Evolutionary conservation across 1,140 invertebrate genomes (phyloP).

Genomic region (Apocrypta bakeri): DNA sequence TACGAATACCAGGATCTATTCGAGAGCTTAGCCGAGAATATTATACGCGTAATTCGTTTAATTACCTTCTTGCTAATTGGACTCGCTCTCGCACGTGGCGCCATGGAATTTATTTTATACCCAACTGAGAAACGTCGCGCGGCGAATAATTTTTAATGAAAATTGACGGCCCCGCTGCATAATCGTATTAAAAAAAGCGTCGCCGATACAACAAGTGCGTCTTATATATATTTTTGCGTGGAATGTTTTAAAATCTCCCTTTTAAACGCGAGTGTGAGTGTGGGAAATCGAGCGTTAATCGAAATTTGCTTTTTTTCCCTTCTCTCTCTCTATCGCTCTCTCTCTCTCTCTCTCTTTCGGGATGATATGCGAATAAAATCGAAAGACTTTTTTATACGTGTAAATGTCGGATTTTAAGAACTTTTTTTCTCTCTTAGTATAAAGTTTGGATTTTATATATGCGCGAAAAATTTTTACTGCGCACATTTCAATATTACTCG

Average conservation of each 20-base stretch:
- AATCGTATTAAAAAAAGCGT: not conserved
- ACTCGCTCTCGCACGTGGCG: constrained; percentile 65
- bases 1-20: constrained; percentile 61
- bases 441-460: constrained; percentile 13
- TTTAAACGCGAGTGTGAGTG: not conserved
- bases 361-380: no score
- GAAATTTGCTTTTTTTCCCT: no score
- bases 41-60: constrained; percentile 69
- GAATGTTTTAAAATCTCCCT: no score
- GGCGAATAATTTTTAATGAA: constrained; percentile 46
- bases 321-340: no score
- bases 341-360: no score
- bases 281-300: not conserved
- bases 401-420: not conserved
- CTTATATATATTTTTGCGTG: no score
- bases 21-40: constrained; percentile 5
- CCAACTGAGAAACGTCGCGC: constrained; percentile 13
- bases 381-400: no score
- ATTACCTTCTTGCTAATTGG: constrained; percentile 71
- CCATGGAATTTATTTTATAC: constrained; percentile 56
- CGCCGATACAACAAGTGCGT: no score
- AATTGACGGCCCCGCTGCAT: constrained; percentile 8
- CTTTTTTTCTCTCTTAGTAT: not conserved
- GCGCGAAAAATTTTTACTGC: not conserved
- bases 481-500: not conserved